phyloP scores from a whole-genome alignment of 2,888 invertebrate species.

The Galeruca laticollis region DNA sequence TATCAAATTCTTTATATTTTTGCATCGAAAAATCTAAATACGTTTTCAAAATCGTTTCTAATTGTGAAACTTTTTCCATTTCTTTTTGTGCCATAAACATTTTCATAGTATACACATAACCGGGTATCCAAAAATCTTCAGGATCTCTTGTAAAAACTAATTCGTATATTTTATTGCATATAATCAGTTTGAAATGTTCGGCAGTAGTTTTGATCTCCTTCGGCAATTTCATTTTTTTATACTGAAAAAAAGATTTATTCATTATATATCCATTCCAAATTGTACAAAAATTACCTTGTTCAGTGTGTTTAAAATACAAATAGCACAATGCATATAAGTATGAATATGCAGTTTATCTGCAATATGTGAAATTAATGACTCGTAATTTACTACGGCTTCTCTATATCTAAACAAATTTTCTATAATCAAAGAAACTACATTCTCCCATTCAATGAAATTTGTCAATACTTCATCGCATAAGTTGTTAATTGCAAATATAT shows the following conservation, averaged over 20 bases:
- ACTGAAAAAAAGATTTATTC: slow-evolving; percentile 47
- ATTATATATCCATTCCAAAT: not conserved
- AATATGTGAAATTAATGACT: slow-evolving; percentile 50
- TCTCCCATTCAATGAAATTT: slow-evolving; percentile 51
- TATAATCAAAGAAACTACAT: slow-evolving; percentile 52
- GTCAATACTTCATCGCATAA: slow-evolving; percentile 51
- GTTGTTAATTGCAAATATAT: slow-evolving; percentile 47
- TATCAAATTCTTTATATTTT: slow-evolving; percentile 49
- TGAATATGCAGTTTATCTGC: slow-evolving; percentile 51
- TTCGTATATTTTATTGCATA: slow-evolving; percentile 52
- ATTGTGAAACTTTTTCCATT: slow-evolving; percentile 44
- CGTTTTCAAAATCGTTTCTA: slow-evolving; percentile 46
- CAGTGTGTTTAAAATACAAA: slow-evolving; percentile 53
- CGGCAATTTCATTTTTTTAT: slow-evolving; percentile 56
- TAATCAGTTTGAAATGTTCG: slow-evolving; percentile 47
- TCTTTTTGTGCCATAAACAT: slow-evolving; percentile 48
- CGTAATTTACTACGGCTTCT: slow-evolving; percentile 49
- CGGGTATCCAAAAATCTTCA: slow-evolving; percentile 31
- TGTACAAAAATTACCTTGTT: slow-evolving; percentile 53
- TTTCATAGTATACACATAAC: slow-evolving; percentile 50
- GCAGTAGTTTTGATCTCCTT: slow-evolving; percentile 51
- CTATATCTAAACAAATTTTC: slow-evolving; percentile 57
- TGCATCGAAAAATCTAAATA: slow-evolving; percentile 50
- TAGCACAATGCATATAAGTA: slow-evolving; percentile 53
- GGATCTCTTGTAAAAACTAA: slow-evolving; percentile 47